Evolutionary conservation across 2,888 invertebrate species (phyloP), one percentile per base, ranked within the genome.

Genomic region (Pachycephus smyrnensis): DNA sequence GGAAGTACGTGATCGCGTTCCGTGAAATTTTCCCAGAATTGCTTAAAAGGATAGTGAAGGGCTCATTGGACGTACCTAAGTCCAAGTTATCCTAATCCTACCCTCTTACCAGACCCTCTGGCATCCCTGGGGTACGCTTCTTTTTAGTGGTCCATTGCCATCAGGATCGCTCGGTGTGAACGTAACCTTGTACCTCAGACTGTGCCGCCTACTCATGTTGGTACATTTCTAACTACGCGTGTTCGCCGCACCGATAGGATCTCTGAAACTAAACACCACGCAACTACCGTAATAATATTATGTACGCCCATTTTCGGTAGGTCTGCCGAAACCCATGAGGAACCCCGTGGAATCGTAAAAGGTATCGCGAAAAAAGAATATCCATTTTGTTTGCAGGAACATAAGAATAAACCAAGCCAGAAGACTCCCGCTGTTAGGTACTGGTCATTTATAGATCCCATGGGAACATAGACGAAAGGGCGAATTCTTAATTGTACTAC

Each of bases 231-330:
- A 77, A 79, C 82, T 82, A 82, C 82, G 82, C 81, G 82, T 81
- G 82, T 82, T 82, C 77, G 77, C 73, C 75, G 74, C 73, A 73
- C 79, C 73, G 79, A 79, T 77, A 79, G 36, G 69, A 79, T 79
- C 79, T 79, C 75, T 78, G 80, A 80, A 82, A 82, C 82, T 81
- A 77, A 81, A 79, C 82, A 82, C 80, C 82, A 80, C 81, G 81
- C 82, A 82, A 82, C 82, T 82, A 82, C 82, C 76, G 82, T 77
- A 76, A 78, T 80, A 76, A 79, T 75, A 75, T 37, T 37, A 74
- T 37, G 74, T 37, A 74, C 74, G 74, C 74, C 74, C 74, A 74
- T 74, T 74, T 74, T 77, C 69, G 32, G 77, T 68, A 23, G 55
- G 23, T 55, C 55, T 23, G 55, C 55, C 23, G 55, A 55, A 55